Percentiles rank a stretch among this genome's conserved stretches.
These are phyloP conservation scores for Tetanocera ferruginea DNA, from an alignment of 2,888 invertebrate species.

Conservation along the genomic window DNA sequence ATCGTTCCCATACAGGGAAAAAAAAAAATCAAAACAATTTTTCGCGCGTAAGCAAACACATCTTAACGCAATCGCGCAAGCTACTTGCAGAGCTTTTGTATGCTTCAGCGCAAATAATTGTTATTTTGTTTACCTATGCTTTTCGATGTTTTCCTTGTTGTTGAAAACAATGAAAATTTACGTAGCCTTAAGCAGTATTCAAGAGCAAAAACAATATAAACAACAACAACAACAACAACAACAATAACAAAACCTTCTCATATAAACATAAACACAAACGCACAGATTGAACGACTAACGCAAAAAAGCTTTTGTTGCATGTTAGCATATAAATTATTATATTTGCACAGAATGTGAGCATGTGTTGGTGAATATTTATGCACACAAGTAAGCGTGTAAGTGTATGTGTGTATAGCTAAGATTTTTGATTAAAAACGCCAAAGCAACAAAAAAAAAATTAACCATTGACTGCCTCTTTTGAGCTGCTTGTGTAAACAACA, in stretches of 20 bases:
- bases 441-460: background rate
- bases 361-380: background rate
- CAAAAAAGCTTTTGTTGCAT: slow-evolving; percentile 35
- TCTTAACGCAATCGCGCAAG: background rate
- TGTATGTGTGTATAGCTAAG: background rate
- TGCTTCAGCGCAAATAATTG: background rate
- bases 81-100: background rate
- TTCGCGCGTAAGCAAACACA: background rate
- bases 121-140: slow-evolving; percentile 5
- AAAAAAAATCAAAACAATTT: background rate
- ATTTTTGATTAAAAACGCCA: slow-evolving; percentile 17
- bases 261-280: background rate
- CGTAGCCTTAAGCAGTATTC: slow-evolving; percentile 5
- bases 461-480: background rate
- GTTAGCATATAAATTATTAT: slow-evolving; percentile 52
- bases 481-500: background rate
- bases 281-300: background rate
- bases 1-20: no score
- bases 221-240: background rate
- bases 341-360: slow-evolving; percentile 36
- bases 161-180: background rate
- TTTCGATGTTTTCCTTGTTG: background rate
- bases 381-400: background rate
- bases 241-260: background rate
- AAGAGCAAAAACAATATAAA: slow-evolving; percentile 12